Evolutionary conservation across 2,888 invertebrate genomes (phyloP), one percentile per base, ranked within the genome.

Genomic region (Protonemura montana): DNA sequence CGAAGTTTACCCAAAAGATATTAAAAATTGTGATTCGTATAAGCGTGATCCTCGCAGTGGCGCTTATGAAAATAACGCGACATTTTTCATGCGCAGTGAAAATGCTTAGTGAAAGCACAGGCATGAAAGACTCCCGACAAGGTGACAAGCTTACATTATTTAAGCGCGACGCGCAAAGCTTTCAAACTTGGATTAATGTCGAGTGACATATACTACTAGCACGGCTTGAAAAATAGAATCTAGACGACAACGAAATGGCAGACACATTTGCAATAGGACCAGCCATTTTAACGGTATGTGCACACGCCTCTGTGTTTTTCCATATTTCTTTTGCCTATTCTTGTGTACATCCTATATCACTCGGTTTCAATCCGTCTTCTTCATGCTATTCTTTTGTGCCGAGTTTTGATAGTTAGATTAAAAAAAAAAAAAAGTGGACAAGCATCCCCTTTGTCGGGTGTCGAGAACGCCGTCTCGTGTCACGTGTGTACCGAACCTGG

Each of bases 371-470:
- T 81, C 81, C 30, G 30, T 81, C 81, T 81, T 81, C 28, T n/a
- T 81, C 81, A 81, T 30, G 21, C 21, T 30, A 29, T 29, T 78
- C 81, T 81, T 81, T 30, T 81, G 28, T 81, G 81, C 28, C 28
- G 29, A 28, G 30, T 81, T 81, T 80, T 81, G 81, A 81, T 30
- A 30, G 30, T 81, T 81, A 30, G 28, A 81, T 81, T 28, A 81
- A 81, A 81, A 30, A 78, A 78, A 6, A 78, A 81, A 2, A 78
- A 25, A 27, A 25, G 28, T 0, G 26, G 26, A 5, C 6, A 0
- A 78, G 13, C 78, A 16, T 78, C 13, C 27, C 28, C 10, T 27
- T 78, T 78, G 26, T 78, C 3, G 78, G 5, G 78, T 26, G 5
- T 27, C 81, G 30, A 81, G 81, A n/a, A n/a, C 30, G 28, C 27